Evolutionary conservation across 2,888 invertebrate genomes (phyloP).

Genomic region (Lagria hirta): DNA sequence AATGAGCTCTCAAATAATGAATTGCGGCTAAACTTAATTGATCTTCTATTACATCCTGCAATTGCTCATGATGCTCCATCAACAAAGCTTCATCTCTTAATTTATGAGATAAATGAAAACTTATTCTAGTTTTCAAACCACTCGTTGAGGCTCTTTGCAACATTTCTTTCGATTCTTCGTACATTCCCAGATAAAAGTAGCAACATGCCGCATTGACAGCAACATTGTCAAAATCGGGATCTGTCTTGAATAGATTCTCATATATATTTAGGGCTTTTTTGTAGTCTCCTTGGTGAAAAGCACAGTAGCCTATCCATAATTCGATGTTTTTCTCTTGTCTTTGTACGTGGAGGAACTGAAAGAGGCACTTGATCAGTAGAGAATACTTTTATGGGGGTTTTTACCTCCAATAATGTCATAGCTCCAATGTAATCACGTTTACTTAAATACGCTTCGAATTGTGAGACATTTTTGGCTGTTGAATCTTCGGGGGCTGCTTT

Average conservation of each 20-base stretch:
- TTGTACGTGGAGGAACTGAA: slow-evolving; percentile 60
- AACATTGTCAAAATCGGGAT: slow-evolving; percentile 63
- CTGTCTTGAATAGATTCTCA: slow-evolving; percentile 58
- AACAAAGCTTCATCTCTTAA: slow-evolving; percentile 83
- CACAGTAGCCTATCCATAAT: slow-evolving; percentile 92
- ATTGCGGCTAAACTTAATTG: slow-evolving; percentile 94
- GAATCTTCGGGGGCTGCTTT: slow-evolving; percentile 17
- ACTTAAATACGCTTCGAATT: slow-evolving; percentile 85
- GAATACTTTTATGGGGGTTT: slow-evolving; percentile 17
- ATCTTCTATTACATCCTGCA: slow-evolving; percentile 90
- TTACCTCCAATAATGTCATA: slow-evolving; percentile 86
- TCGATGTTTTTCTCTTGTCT: slow-evolving; percentile 60
- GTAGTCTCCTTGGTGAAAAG: slow-evolving; percentile 95
- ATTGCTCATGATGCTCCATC: slow-evolving; percentile 78
- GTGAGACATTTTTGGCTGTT: slow-evolving; percentile 63
- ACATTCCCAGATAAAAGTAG: slow-evolving; percentile 88
- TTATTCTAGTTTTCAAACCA: slow-evolving; percentile 71
- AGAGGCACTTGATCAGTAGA: slow-evolving; percentile 15
- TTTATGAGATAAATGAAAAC: slow-evolving; percentile 94
- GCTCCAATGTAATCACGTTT: slow-evolving; percentile 94
- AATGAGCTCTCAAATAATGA: slow-evolving; percentile 93
- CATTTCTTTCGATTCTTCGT: slow-evolving; percentile 69
- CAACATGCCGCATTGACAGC: slow-evolving; percentile 87
- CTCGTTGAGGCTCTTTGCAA: slow-evolving; percentile 63
- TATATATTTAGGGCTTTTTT: slow-evolving; percentile 77